A percentile compares a stretch with the other conserved stretches of the same genome.
Evolutionary conservation across 2,797 vertebrate species (phyloP).

Genomic region (Semotilus atromaculatus): DNA sequence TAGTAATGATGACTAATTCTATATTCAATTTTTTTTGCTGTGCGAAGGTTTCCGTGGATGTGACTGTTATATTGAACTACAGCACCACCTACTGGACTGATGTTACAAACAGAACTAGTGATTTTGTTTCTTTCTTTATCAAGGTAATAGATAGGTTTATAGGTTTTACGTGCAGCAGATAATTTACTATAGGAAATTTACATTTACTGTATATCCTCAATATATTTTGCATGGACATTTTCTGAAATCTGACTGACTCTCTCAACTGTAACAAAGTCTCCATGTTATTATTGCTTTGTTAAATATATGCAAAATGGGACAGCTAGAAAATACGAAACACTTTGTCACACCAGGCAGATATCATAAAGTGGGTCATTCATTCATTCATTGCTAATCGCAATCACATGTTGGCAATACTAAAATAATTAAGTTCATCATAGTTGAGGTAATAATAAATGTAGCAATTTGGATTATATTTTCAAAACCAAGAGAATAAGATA

Average conservation of each 20-base stretch:
- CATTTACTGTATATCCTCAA: neutral
- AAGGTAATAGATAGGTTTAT: neutral
- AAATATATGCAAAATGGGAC: neutral
- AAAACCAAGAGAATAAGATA: neutral
- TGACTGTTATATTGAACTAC: neutral
- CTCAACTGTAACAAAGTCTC: neutral
- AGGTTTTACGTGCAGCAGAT: neutral
- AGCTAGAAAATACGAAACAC: neutral
- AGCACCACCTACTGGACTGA: conserved; percentile 13
- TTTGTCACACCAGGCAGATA: neutral
- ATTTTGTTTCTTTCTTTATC: neutral
- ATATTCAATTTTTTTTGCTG: neutral
- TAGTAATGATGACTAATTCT: neutral
- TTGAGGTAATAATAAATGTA: neutral
- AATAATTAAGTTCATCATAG: neutral
- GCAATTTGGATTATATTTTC: neutral
- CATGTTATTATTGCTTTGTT: neutral
- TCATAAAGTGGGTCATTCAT: neutral
- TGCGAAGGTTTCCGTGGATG: neutral
- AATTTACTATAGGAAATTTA: neutral
- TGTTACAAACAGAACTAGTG: neutral
- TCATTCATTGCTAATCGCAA: neutral
- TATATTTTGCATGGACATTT: neutral
- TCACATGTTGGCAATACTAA: neutral
- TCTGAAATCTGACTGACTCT: neutral